A percentile compares a stretch with the other conserved stretches of the same genome.
Evolutionary conservation across 2,113 vertebrate species (phyloP).

Genomic region (Rhagologus leucostigma): DNA sequence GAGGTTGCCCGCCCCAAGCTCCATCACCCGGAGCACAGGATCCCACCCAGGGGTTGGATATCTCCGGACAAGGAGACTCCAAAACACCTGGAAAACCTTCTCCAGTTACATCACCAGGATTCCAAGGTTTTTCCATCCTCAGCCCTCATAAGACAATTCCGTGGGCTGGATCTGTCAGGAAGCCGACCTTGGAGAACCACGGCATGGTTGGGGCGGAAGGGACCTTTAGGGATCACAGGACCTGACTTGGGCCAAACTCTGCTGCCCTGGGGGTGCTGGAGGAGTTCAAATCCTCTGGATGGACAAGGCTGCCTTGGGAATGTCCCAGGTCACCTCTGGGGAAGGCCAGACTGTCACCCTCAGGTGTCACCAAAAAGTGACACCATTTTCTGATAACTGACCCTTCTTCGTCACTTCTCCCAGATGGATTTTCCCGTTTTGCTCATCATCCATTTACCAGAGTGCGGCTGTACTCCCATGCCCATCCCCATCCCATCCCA

Average conservation of each 20-base stretch:
- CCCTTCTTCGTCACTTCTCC: background rate
- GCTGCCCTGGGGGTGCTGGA: background rate
- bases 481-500: background rate
- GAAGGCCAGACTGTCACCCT: background rate
- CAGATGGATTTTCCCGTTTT: background rate
- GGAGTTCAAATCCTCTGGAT: background rate
- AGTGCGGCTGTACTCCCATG: background rate
- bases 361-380: fast-evolving
- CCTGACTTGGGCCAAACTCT: background rate
- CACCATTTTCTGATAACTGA: too few species aligned
- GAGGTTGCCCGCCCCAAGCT: fast-evolving
- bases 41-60: fast-evolving
- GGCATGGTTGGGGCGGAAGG: background rate
- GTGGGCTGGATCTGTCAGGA: background rate
- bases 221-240: background rate
- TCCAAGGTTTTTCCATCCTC: background rate
- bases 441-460: background rate
- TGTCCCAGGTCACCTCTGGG: background rate
- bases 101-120: background rate
- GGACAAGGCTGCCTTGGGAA: background rate
- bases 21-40: background rate
- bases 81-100: background rate
- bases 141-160: fast-evolving
- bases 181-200: fast-evolving
- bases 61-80: background rate